A percentile compares a stretch with the other conserved stretches of the same genome.
Evolutionary conservation across 1,140 invertebrate species (phyloP).

Genomic region (Berghia stephanieae): DNA sequence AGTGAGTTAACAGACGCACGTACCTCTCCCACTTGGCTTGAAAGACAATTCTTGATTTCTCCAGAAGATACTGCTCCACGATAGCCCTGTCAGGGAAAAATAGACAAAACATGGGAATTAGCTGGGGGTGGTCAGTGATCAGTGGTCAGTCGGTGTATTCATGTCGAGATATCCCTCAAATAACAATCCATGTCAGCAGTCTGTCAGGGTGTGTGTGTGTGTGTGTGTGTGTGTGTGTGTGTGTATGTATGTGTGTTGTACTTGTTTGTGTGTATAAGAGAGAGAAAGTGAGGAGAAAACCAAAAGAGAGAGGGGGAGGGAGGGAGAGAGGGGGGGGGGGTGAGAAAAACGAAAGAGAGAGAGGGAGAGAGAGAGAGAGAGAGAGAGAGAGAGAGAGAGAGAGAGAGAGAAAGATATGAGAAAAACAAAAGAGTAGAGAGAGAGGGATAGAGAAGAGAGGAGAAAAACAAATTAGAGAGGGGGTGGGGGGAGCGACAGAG

Average conservation of each 20-base stretch:
- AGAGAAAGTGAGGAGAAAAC: not conserved
- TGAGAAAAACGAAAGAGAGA: not conserved
- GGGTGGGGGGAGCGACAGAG: no score
- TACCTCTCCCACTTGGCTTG: constrained; percentile 89
- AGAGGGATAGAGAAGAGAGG: not conserved
- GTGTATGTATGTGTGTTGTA: no score
- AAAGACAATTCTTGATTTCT: constrained; percentile 93
- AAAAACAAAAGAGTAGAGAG: not conserved
- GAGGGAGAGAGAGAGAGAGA: not conserved
- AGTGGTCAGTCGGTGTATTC: no score
- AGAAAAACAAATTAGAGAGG: not conserved
- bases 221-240: no score
- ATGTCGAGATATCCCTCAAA: no score
- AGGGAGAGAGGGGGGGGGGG: not conserved
- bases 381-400: not conserved
- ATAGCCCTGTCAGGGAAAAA: constrained; percentile 78
- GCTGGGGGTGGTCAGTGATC: no score
- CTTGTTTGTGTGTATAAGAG: no score
- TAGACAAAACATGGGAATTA: no score
- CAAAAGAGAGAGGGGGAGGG: not conserved
- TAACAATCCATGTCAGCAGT: no score
- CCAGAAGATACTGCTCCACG: constrained; percentile 95
- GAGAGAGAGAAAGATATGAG: not conserved
- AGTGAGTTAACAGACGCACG: no score
- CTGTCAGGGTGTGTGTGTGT: no score